Evolutionary conservation across 2,888 invertebrate genomes (phyloP), one percentile per base, ranked within the genome.

Genomic region (Drosophila vallismaia): DNA sequence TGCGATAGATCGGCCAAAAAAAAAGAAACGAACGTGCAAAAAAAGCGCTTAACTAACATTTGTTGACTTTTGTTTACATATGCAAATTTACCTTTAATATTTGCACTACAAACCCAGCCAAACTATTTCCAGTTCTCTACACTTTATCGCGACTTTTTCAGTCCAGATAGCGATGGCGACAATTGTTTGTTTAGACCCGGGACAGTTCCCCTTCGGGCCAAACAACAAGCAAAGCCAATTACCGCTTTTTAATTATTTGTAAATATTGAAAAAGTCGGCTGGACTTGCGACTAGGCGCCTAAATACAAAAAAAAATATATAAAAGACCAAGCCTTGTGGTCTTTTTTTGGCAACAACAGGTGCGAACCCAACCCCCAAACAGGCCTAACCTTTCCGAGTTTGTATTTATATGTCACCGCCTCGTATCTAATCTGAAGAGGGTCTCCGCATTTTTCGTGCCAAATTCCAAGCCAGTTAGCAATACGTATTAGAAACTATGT

Each of bases 151-250:
- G 54, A 76, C 68, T 67, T 19, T 33, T 52, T 49, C 38, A 24
- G 29, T 45, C 40, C 44, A 66, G 66, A 74, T 63, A 36, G 48
- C 59, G 69, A 48, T 52, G 69, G 59, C 46, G 4, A 42, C 28
- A 66, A 67, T 55, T 64, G 63, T 66, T 67, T 67, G 36, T 12
- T 64, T 66, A 54, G 53, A 40, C 28, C 19, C 38, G 19, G 7
- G 36, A n/a, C 26, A 6, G 8, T 24, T 8, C 19, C 24, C 12
- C n/a, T 9, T 28, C 19, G 38, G 9, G 51, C 8, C 7, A 8
- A 55, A 28, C 29, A 44, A 83, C 86, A 81, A 67, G 77, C 67
- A 84, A 83, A 86, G 74, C 60, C 86, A 84, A 83, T 86, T 83
- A 83, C 52, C 60, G 54, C 49, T 68, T 71, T 42, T 67, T 80